phyloP scores from a whole-genome alignment of 1,140 invertebrate genomes.

The Hycleus phaleratus region DNA sequence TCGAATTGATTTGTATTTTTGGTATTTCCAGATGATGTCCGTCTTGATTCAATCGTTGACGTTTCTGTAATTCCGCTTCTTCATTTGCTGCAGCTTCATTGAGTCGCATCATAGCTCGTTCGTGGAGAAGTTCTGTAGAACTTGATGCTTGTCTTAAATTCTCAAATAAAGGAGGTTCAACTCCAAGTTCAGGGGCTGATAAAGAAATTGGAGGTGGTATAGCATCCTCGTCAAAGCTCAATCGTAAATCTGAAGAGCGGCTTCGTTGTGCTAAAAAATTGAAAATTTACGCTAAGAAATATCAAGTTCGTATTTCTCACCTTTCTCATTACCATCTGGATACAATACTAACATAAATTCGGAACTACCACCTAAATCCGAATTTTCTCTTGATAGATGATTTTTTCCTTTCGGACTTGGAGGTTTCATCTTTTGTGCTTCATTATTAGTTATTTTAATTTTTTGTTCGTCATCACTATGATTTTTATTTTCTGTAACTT shows the following conservation, averaged over 20 bases:
- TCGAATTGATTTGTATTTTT: constrained; percentile 37
- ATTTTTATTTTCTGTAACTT: not conserved
- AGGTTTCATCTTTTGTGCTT: constrained; percentile 46
- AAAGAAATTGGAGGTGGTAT: constrained; percentile 64
- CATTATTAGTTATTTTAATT: constrained; percentile 41
- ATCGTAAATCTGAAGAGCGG: constrained; percentile 6
- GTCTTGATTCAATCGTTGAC: constrained; percentile 17
- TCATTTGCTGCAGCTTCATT: constrained; percentile 65
- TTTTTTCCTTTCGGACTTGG: constrained; percentile 21
- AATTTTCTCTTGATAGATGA: constrained; percentile 23
- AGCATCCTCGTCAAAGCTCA: constrained; percentile 30
- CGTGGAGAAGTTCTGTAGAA: constrained; percentile 71
- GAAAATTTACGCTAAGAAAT: not conserved
- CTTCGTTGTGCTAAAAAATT: constrained; percentile 19
- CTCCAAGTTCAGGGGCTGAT: constrained; percentile 65
- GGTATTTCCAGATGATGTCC: constrained; percentile 28
- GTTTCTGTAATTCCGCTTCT: constrained; percentile 49
- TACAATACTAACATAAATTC: constrained; percentile 76
- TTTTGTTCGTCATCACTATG: not conserved
- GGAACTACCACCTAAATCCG: constrained; percentile 50
- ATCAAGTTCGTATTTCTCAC: constrained; percentile 28
- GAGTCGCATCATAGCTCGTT: constrained; percentile 68
- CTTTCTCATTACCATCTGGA: constrained; percentile 51
- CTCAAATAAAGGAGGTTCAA: constrained; percentile 47
- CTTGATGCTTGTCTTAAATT: constrained; percentile 62